Evolutionary conservation across 2,888 invertebrate species (phyloP).

Genomic region (Pilophorus perplexus): DNA sequence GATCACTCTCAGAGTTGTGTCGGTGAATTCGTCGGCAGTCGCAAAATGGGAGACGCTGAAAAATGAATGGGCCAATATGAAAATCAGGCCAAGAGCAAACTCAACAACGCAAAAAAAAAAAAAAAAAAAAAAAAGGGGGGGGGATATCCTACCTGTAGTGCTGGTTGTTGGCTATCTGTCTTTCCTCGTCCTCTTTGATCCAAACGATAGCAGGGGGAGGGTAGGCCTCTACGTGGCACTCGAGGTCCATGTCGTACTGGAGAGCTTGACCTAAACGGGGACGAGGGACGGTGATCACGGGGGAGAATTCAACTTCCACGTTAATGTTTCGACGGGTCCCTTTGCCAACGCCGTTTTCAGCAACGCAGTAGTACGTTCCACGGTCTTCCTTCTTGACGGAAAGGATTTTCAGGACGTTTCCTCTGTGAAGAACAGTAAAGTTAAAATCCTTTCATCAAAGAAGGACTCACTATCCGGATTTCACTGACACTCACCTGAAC

Average conservation of each 20-base stretch:
- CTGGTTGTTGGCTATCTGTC: slow-evolving; percentile 80
- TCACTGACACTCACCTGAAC: slow-evolving; percentile 63
- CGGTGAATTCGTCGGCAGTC: slow-evolving; percentile 87
- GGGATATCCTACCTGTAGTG: slow-evolving; percentile 76
- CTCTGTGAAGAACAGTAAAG: slow-evolving; percentile 57
- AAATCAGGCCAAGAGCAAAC: slow-evolving; percentile 25
- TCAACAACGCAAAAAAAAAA: no score
- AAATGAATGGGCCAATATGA: not conserved
- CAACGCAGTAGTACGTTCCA: slow-evolving; percentile 91
- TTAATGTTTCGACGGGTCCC: slow-evolving; percentile 83
- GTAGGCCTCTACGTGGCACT: slow-evolving; percentile 92
- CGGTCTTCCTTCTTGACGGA: slow-evolving; percentile 82
- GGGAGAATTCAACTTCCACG: slow-evolving; percentile 85
- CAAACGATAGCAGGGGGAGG: slow-evolving; percentile 90
- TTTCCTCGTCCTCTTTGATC: slow-evolving; percentile 80
- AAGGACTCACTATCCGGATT: not conserved
- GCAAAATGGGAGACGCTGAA: slow-evolving; percentile 84
- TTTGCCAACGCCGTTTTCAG: slow-evolving; percentile 83
- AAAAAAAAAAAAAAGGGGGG: no score
- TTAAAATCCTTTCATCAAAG: not conserved
- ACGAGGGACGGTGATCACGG: slow-evolving; percentile 78
- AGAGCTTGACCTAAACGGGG: slow-evolving; percentile 83
- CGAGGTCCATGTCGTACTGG: slow-evolving; percentile 90
- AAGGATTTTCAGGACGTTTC: slow-evolving; percentile 74
- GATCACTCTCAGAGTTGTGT: slow-evolving; percentile 82